Percentiles rank a stretch among this genome's conserved stretches.
Evolutionary conservation across 2,797 vertebrate genomes (phyloP).

Genomic region (Alfaro cultratus): DNA sequence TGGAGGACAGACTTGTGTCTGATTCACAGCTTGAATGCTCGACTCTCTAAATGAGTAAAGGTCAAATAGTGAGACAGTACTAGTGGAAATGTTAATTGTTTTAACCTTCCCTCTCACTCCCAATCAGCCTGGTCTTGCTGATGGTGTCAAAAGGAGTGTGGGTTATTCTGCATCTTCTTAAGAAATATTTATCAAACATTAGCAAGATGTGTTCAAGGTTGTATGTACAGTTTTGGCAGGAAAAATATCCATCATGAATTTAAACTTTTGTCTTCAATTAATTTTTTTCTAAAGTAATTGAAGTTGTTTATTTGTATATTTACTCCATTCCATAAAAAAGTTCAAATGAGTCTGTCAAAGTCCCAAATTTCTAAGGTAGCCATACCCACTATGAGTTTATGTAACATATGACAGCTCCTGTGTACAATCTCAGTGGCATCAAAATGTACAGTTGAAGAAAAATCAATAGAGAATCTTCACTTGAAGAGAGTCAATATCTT

Average conservation of each 20-base stretch:
- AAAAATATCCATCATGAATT: background rate
- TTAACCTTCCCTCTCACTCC: background rate
- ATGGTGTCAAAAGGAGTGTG: background rate
- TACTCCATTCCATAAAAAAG: background rate
- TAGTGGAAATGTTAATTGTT: background rate
- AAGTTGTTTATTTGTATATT: background rate
- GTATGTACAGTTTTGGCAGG: background rate
- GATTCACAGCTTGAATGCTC: background rate
- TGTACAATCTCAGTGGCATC: background rate
- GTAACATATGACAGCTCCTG: background rate
- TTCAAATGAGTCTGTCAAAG: background rate
- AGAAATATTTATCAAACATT: background rate
- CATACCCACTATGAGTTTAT: background rate
- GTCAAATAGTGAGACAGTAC: background rate
- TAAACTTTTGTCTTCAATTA: background rate
- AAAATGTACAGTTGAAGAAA: background rate
- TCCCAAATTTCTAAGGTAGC: background rate
- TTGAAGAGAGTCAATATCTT: background rate
- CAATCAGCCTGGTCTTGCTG: background rate
- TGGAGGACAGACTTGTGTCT: constrained; percentile 17
- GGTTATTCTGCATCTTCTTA: background rate
- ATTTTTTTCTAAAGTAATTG: background rate
- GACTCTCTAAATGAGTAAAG: background rate
- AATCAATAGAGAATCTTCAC: background rate
- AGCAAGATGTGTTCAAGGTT: background rate